These are phyloP conservation scores for Okamejei kenojei DNA, from an alignment of 2,797 vertebrate genomes.

Conservation along the genomic window DNA sequence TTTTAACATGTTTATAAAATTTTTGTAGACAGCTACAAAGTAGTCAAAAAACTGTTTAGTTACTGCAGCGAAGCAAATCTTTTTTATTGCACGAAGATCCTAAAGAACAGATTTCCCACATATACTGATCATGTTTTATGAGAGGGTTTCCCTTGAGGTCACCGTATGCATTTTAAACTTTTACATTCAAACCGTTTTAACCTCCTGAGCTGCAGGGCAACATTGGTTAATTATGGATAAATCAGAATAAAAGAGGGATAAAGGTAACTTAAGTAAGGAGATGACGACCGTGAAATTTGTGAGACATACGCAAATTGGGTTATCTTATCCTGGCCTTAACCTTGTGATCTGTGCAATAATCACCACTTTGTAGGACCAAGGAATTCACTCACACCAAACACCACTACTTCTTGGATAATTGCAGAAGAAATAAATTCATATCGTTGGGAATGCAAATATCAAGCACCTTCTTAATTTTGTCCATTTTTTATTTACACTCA, in stretches of 20 bases:
- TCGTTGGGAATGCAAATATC: slow-evolving; percentile 86
- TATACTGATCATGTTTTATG: slow-evolving; percentile 39
- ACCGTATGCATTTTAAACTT: slow-evolving; percentile 42
- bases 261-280: slow-evolving; percentile 49
- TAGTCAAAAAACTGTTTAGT: neutral
- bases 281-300: slow-evolving; percentile 51
- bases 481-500: slow-evolving; percentile 76
- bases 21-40: neutral
- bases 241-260: slow-evolving; percentile 54
- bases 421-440: slow-evolving; percentile 41
- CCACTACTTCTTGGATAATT: neutral
- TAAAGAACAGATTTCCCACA: slow-evolving; percentile 43
- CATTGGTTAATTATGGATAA: slow-evolving; percentile 47
- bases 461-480: slow-evolving; percentile 87
- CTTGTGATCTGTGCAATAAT: slow-evolving; percentile 36
- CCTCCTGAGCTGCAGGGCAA: slow-evolving; percentile 49
- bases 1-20: slow-evolving; percentile 47
- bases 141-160: slow-evolving; percentile 43
- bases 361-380: slow-evolving; percentile 5
- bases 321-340: slow-evolving; percentile 40
- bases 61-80: neutral
- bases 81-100: neutral
- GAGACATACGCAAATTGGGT: slow-evolving; percentile 48
- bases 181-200: slow-evolving; percentile 48
- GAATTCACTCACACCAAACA: slow-evolving; percentile 17